phyloP scores from a whole-genome alignment of 2,113 vertebrate species.

The Callorhinus ursinus region DNA sequence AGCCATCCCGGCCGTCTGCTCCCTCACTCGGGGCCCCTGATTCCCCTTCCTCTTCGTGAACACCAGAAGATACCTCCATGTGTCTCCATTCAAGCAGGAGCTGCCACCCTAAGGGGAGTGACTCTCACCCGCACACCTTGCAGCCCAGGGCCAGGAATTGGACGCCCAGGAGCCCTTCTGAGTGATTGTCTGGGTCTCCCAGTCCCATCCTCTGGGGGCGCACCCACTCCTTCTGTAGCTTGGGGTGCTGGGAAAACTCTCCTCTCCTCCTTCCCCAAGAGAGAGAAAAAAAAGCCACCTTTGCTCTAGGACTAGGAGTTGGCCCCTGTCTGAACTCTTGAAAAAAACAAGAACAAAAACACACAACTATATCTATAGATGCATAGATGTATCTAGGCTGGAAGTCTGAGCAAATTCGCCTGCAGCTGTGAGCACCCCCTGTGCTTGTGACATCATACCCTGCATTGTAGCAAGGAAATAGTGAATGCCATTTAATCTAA shows the following conservation, averaged over 20 bases:
- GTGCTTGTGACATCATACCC: fast-evolving
- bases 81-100: constrained; percentile 40
- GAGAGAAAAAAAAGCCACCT: constrained; percentile 74
- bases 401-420: not conserved
- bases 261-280: not conserved
- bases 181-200: not conserved
- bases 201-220: not conserved
- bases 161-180: not conserved
- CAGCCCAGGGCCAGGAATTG: not conserved
- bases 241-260: not conserved
- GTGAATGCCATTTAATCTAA: not conserved
- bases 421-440: not conserved
- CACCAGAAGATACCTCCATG: constrained; percentile 66
- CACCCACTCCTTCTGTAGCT: not conserved
- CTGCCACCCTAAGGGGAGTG: not conserved
- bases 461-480: not conserved
- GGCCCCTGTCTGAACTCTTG: constrained; percentile 59
- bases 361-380: no score
- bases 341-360: not conserved
- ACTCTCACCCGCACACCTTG: not conserved
- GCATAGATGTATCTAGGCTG: fast-evolving
- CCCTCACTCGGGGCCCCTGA: constrained; percentile 59
- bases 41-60: not conserved
- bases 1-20: not conserved
- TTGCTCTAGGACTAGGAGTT: not conserved